Conservation (phyloP, 2,888 invertebrate genomes). For the Rhopalosiphum nymphaeae region DNA sequence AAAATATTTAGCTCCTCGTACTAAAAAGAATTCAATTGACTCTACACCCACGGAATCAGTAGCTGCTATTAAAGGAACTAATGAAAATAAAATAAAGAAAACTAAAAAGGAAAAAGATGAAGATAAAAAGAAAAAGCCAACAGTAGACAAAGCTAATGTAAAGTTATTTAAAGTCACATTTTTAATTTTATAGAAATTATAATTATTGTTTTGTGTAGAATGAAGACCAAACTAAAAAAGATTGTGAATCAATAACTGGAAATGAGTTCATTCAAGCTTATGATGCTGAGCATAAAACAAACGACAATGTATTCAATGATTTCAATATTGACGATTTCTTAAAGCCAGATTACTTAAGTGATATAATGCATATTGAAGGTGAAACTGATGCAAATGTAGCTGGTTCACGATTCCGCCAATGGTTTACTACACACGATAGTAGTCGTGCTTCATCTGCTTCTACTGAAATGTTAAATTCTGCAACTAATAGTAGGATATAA, state of each 20-base stretch:
- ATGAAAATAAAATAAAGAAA: constrained; percentile 52
- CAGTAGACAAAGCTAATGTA: constrained; percentile 47
- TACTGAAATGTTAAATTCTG: constrained; percentile 73
- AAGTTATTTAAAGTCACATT: neutral
- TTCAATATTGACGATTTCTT: constrained; percentile 90
- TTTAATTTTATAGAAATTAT: neutral
- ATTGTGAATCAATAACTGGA: constrained; percentile 49
- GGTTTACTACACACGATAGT: constrained; percentile 69
- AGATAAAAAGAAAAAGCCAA: constrained; percentile 51
- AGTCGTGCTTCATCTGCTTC: constrained; percentile 75
- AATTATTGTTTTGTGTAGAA: constrained; percentile 2
- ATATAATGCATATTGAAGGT: constrained; percentile 72
- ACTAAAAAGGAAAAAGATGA: constrained; percentile 61
- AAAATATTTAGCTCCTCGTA: constrained; percentile 48
- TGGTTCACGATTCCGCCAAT: constrained; percentile 83
- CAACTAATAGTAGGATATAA: constrained; percentile 47
- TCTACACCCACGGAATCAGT: constrained; percentile 27
- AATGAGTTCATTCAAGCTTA: constrained; percentile 59
- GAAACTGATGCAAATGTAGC: constrained; percentile 73
- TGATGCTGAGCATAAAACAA: constrained; percentile 59
- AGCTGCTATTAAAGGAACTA: constrained; percentile 46
- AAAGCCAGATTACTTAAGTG: constrained; percentile 79
- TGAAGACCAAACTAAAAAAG: constrained; percentile 52
- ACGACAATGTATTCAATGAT: constrained; percentile 69
- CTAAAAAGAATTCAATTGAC: constrained; percentile 61